phyloP scores from a whole-genome alignment of 2,888 invertebrate species.

The Drosophila leonis region DNA sequence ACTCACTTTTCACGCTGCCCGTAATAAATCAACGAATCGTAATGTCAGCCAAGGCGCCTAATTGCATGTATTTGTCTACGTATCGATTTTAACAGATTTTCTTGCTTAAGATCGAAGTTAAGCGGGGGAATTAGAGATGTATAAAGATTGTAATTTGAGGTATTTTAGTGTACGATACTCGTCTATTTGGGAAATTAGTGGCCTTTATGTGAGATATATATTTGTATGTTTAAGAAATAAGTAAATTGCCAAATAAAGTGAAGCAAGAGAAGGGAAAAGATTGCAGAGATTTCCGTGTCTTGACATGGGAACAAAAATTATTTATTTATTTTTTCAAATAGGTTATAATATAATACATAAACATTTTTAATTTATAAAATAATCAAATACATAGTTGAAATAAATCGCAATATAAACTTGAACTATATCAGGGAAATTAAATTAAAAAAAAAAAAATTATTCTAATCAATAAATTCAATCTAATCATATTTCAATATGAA shows the following conservation, averaged over 20 bases:
- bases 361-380: too few relatives aligned
- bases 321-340: too few relatives aligned
- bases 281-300: too few relatives aligned
- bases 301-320: too few relatives aligned
- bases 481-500: too few relatives aligned
- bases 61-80: conserved; percentile 43
- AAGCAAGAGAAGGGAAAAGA: too few relatives aligned
- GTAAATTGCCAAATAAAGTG: neutral
- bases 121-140: neutral
- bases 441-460: too few relatives aligned
- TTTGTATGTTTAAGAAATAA: neutral
- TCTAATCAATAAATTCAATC: too few relatives aligned
- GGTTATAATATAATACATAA: too few relatives aligned
- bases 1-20: conserved; percentile 4
- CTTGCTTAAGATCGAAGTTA: neutral
- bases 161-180: neutral
- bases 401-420: too few relatives aligned
- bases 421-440: too few relatives aligned
- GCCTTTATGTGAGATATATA: neutral
- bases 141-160: neutral
- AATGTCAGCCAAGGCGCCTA: conserved; percentile 49
- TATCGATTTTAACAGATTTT: conserved; percentile 40
- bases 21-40: conserved; percentile 53
- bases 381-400: too few relatives aligned
- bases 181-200: neutral